Percentiles rank a stretch among this genome's conserved stretches.
These are phyloP conservation scores for Microctonus brassicae DNA, from an alignment of 2,888 invertebrate species.

Conservation along the genomic window DNA sequence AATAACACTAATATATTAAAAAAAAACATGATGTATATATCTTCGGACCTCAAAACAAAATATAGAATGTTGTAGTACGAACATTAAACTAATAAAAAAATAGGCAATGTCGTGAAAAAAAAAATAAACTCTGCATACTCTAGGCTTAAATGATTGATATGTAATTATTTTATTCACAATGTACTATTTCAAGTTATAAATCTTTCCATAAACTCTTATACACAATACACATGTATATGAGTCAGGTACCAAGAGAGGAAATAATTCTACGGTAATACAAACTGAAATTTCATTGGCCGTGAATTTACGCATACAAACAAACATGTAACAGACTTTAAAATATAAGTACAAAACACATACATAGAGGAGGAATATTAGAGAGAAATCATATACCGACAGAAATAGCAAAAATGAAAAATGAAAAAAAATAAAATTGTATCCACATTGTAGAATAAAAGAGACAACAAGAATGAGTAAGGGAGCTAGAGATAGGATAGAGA, in stretches of 20 bases:
- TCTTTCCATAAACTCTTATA: constrained; percentile 18
- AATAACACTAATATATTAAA: too few species aligned
- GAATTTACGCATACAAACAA: constrained; percentile 17
- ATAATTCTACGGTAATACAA: constrained; percentile 22
- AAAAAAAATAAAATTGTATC: neutral
- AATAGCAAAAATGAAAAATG: neutral
- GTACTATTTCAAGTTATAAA: neutral
- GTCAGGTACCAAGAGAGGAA: neutral
- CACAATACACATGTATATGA: neutral
- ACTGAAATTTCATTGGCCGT: constrained; percentile 13
- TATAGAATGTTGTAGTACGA: too few species aligned
- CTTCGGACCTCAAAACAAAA: too few species aligned
- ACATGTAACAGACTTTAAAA: neutral
- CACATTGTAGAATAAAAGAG: too few species aligned
- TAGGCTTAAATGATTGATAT: neutral
- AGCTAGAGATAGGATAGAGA: constrained; percentile 40
- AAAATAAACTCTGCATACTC: too few species aligned
- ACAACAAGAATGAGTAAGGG: constrained; percentile 36
- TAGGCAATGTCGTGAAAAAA: too few species aligned
- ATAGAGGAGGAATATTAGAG: neutral
- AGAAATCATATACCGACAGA: neutral
- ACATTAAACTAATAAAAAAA: too few species aligned
- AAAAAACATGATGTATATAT: too few species aligned
- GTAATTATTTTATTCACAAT: neutral
- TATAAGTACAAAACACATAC: too few species aligned